These are phyloP conservation scores for Microplitis manilae DNA, from an alignment of 2,888 invertebrate species.

Conservation along the genomic window DNA sequence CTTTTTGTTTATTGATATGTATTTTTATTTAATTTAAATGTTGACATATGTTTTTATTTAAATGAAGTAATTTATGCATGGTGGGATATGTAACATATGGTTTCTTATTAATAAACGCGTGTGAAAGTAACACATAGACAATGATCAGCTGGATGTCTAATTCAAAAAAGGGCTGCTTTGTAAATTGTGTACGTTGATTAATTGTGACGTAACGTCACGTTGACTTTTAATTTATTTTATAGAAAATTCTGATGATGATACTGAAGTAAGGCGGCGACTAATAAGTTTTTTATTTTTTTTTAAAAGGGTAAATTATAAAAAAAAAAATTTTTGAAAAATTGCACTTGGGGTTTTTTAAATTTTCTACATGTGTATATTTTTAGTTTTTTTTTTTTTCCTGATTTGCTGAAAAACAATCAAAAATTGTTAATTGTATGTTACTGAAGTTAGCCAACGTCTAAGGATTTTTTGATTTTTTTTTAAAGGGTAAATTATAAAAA, in stretches of 20 bases:
- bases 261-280: not conserved
- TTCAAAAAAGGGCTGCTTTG: slow-evolving; percentile 38
- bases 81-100: slow-evolving; percentile 50
- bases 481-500: too few relatives aligned
- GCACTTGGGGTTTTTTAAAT: too few relatives aligned
- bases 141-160: slow-evolving; percentile 50
- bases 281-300: not conserved
- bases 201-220: slow-evolving; percentile 45
- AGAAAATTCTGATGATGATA: not conserved
- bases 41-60: slow-evolving; percentile 6
- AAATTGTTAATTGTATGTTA: too few relatives aligned
- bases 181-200: slow-evolving; percentile 1
- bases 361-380: too few relatives aligned
- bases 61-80: not conserved
- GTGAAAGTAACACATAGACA: slow-evolving; percentile 38
- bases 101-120: slow-evolving; percentile 36
- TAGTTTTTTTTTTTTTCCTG: too few relatives aligned
- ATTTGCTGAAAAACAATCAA: too few relatives aligned
- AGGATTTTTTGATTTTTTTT: too few relatives aligned
- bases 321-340: too few relatives aligned
- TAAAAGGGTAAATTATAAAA: too few relatives aligned
- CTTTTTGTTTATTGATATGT: not conserved
- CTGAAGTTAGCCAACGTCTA: too few relatives aligned
- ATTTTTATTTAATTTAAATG: not conserved
- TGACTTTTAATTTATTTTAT: slow-evolving; percentile 27